Evolutionary conservation across 2,797 vertebrate genomes (phyloP).

Genomic region (Scleropages formosus): DNA sequence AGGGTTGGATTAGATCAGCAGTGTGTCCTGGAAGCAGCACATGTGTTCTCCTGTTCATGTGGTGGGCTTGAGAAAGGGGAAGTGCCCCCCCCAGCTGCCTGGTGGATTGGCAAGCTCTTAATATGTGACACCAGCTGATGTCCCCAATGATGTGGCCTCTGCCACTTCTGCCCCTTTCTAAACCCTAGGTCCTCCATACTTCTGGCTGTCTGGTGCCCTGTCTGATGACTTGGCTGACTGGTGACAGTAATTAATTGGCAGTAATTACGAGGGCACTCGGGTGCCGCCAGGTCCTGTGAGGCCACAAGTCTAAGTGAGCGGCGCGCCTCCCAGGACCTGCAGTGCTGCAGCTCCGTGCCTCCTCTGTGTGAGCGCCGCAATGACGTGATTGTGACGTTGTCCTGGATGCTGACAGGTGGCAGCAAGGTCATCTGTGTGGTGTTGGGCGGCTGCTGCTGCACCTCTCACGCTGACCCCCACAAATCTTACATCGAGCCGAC

Average conservation of each 20-base stretch:
- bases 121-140: background rate
- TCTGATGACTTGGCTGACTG: background rate
- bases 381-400: background rate
- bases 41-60: no score
- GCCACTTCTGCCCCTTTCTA: background rate
- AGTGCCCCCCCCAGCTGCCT: no score
- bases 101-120: no score
- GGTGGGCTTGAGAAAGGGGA: no score
- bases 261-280: conserved; percentile 18
- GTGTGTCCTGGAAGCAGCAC: background rate
- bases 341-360: background rate
- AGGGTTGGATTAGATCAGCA: background rate
- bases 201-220: background rate
- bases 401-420: no score
- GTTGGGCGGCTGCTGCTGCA: no score
- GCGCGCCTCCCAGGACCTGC: background rate
- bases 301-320: background rate
- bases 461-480: no score
- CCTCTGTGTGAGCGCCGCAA: background rate
- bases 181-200: background rate
- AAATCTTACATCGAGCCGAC: no score
- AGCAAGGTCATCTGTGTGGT: no score
- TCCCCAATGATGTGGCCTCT: background rate
- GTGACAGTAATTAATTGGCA: conserved; percentile 5
- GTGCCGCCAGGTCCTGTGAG: conserved; percentile 1